These are phyloP conservation scores for Calcarius lapponicus DNA, from an alignment of 2,797 vertebrate genomes.

Conservation along the genomic window DNA sequence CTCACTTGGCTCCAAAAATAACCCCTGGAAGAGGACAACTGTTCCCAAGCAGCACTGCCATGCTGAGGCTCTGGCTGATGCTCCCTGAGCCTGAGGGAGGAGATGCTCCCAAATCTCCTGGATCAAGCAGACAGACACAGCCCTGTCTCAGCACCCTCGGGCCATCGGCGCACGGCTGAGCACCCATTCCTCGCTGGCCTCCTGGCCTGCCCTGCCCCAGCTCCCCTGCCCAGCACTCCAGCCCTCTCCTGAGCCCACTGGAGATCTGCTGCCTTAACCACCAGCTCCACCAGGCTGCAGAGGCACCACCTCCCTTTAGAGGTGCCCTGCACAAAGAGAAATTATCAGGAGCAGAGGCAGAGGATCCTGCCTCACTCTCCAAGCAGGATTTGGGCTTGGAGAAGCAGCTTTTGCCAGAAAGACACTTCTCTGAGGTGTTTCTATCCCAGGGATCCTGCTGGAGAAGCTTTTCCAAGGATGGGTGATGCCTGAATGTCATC, in stretches of 20 bases:
- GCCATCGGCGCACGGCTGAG: rapidly evolving
- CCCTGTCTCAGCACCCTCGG: rapidly evolving
- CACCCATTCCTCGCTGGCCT: neutral
- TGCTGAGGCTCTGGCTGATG: neutral
- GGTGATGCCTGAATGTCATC: neutral
- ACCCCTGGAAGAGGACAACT: neutral
- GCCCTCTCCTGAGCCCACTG: neutral
- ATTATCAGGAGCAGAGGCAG: rapidly evolving
- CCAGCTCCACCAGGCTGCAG: neutral
- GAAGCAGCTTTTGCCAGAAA: neutral
- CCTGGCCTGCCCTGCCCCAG: too few species aligned
- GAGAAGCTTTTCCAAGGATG: neutral
- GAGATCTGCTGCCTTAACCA: neutral
- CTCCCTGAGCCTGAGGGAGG: neutral
- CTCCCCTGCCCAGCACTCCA: neutral
- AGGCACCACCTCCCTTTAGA: neutral
- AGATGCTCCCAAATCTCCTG: neutral
- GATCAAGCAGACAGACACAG: neutral
- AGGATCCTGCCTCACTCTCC: neutral
- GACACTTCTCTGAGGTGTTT: neutral
- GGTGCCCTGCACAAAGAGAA: neutral
- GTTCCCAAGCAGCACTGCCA: rapidly evolving
- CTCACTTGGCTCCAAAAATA: slow-evolving; percentile 32
- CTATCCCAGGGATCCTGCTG: neutral
- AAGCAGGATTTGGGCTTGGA: neutral